Base-by-base conservation (phyloP, 2,113 vertebrate species). In the Diglossa brunneiventris region DNA sequence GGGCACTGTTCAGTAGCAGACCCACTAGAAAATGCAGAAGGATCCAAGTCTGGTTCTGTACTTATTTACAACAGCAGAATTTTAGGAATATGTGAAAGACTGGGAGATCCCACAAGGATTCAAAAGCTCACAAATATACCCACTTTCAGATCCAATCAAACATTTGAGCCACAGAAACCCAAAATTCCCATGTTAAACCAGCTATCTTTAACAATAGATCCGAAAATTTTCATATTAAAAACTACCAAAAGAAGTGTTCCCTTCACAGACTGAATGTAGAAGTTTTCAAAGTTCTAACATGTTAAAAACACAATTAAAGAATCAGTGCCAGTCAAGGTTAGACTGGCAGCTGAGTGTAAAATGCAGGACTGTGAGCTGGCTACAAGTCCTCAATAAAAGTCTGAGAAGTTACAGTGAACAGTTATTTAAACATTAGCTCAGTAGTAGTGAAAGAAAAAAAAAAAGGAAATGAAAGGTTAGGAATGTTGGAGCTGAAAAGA, bases 101-200 rank as follows among this genome's bases (percentile, higher is more conserved):
- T 49, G 18, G 4, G 27, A 14, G 27, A 87, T 62, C 21, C 58
- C 58, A 33, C 0, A 0, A 30, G 39, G 41, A 83, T 69, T 73
- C 27, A 35, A 26, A 72, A 41, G 39, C 37, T 74, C 39, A 70
- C 13, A 69, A 74, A 69, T 16, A 77, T 11, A 80, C 47, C 28
- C 24, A 41, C 7, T 44, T 41, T 37, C 49, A 83, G 21, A 90
- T 24, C 39, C 27, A 82, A 61, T 52, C 58, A 69, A 83, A 86
- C 3, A 46, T 59, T 64, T 58, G 80, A 80, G 22, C 37, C 50
- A 72, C 50, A 53, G 44, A 86, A 88, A 62, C 3, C 2, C 7
- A 4, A 85, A 94, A 94, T 75, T 83, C 9, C 27, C 14, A 47
- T 2, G 1, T 33, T 66, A 49, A 94, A 83, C 2, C 7, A 77